Percentiles rank a stretch among this genome's conserved stretches.
phyloP scores from a whole-genome alignment of 2,888 invertebrate genomes.

The Timandra comae region DNA sequence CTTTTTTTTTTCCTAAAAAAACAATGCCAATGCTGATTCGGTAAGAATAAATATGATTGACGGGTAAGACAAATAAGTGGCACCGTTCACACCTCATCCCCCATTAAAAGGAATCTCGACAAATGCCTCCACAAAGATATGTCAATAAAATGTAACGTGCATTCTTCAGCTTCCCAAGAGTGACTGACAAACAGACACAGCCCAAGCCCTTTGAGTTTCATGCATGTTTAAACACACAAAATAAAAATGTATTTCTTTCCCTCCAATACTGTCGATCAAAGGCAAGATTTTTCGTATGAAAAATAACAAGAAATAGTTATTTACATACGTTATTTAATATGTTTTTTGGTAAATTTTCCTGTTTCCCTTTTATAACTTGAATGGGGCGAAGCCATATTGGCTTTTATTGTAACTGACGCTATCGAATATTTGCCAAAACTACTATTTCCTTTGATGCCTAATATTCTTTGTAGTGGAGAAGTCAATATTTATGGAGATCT shows the following conservation, averaged over 20 bases:
- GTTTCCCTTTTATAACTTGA: conserved; percentile 14
- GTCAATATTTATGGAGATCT: too few species aligned
- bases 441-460: too few species aligned
- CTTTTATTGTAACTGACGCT: conserved; percentile 13
- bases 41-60: too few species aligned
- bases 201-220: conserved; percentile 18
- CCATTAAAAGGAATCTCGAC: too few species aligned
- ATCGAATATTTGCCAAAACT: too few species aligned
- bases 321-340: conserved; percentile 13
- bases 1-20: too few species aligned
- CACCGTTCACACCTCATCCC: too few species aligned
- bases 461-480: too few species aligned
- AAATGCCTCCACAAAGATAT: conserved; percentile 8
- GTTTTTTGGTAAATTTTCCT: conserved; percentile 17
- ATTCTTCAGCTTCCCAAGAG: conserved; percentile 10
- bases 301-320: too few species aligned
- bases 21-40: too few species aligned
- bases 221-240: conserved; percentile 17
- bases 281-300: neutral
- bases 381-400: conserved; percentile 18
- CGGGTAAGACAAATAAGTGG: too few species aligned
- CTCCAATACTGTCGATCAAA: conserved; percentile 13
- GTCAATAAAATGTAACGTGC: conserved; percentile 20
- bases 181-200: conserved; percentile 15
- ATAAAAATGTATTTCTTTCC: conserved; percentile 11